Evolutionary conservation across 1,140 invertebrate genomes (phyloP), one percentile per base, ranked within the genome.

Genomic region (Zaprionus ghesquierei): DNA sequence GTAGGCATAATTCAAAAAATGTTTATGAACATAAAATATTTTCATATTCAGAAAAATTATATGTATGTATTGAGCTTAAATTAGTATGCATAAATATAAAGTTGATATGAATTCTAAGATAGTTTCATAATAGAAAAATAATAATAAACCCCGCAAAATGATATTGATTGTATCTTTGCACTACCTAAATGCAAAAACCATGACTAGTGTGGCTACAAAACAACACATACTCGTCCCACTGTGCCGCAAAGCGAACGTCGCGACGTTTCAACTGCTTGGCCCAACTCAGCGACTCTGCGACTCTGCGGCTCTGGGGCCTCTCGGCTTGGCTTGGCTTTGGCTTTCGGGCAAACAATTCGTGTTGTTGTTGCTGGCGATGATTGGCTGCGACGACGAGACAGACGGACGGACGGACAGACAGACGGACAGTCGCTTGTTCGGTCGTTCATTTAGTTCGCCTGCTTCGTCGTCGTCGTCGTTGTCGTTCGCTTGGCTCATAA

Each of bases 281-380:
- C 72, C 59, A 44, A 25, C 62, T 66, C 65, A 53, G 71, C 31
- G 77, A 54, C 62, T 64, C 61, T 80, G 72, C 22, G 54, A 44
- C 75, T 77, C 63, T 66, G 75, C 53, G 70, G 61, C 75, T 71
- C 63, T 82, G 75, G 54, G 80, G 80, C 81, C 81, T 77, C 64
- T 81, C 55, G 55, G 79, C 74, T 69, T 73, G 64, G 69, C 75
- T 75, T 77, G 69, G 74, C 75, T 75, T 77, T 86, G 78, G 81
- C 81, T 86, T 85, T 86, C 77, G 82, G 81, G 78, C 78, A 86
- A 87, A 81, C 78, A 81, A 75, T 87, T 86, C 68, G 78, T 78
- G 75, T 59, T 71, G 59, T 59, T 69, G 73, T 60, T 54, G 71
- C 53, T 74, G 82, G 81, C 81, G 82, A 86, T 86, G 81, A 86